phyloP scores from a whole-genome alignment of 2,113 vertebrate genomes.

The Chionis minor region DNA sequence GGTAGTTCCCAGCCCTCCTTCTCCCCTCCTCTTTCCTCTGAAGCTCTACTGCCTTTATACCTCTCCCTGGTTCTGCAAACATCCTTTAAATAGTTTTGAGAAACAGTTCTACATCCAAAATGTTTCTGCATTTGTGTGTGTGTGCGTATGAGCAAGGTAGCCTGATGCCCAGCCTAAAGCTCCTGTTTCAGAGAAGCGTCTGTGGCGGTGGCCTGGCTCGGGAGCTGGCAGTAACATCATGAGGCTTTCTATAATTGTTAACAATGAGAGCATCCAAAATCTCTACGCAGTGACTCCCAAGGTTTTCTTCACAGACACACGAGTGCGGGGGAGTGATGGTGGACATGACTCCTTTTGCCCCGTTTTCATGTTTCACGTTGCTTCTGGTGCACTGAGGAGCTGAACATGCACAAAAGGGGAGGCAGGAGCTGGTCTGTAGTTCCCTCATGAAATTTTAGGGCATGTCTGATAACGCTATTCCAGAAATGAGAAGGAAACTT shows the following conservation, averaged over 20 bases:
- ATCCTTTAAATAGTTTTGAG: not conserved
- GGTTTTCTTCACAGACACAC: not conserved
- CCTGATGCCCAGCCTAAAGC: not conserved
- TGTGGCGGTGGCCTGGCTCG: rapidly evolving
- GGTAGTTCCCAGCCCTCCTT: not conserved
- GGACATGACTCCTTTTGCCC: rapidly evolving
- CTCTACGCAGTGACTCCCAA: rapidly evolving
- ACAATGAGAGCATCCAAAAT: not conserved
- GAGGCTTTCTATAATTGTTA: not conserved
- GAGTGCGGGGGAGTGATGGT: not conserved
- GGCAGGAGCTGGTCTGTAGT: not conserved
- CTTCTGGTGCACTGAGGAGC: not conserved
- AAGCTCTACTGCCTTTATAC: not conserved
- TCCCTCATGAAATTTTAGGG: conserved; percentile 22
- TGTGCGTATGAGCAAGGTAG: not conserved
- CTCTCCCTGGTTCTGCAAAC: not conserved
- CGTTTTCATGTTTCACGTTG: not conserved
- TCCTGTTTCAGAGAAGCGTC: not conserved
- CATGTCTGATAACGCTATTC: not conserved
- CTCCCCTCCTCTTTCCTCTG: not conserved
- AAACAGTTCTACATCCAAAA: not conserved
- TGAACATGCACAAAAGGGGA: rapidly evolving
- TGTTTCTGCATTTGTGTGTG: not conserved
- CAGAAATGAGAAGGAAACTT: not conserved
- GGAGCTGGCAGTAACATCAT: not conserved